Percentiles rank a stretch among this genome's conserved stretches.
Evolutionary conservation across 2,113 vertebrate species (phyloP).

Genomic region (Colistium nudipinnis): DNA sequence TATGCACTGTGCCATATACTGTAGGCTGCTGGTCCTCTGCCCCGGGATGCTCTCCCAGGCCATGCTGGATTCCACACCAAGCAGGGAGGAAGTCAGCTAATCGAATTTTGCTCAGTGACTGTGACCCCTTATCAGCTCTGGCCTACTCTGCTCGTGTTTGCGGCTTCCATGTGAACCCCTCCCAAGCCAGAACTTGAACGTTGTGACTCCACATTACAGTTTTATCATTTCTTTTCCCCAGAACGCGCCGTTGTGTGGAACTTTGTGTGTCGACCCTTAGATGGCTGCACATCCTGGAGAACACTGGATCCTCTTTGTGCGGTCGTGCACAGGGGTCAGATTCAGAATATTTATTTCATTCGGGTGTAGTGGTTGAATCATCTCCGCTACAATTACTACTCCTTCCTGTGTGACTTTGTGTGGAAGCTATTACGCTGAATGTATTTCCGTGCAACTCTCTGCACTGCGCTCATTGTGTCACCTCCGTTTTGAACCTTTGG

Average conservation of each 20-base stretch:
- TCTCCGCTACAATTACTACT: background rate
- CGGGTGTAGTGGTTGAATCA: slow-evolving; percentile 58
- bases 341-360: slow-evolving; percentile 26
- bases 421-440: background rate
- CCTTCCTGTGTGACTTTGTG: background rate
- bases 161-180: slow-evolving; percentile 37
- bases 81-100: slow-evolving; percentile 49
- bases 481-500: background rate
- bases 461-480: background rate
- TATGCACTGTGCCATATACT: background rate
- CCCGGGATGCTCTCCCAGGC: slow-evolving; percentile 18
- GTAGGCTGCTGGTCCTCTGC: slow-evolving; percentile 17
- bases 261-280: slow-evolving; percentile 52
- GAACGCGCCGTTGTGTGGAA: slow-evolving; percentile 23
- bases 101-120: slow-evolving; percentile 46
- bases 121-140: slow-evolving; percentile 35
- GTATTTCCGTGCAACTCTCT: background rate
- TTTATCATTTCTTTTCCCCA: slow-evolving; percentile 39
- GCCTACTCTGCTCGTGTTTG: slow-evolving; percentile 11
- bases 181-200: slow-evolving; percentile 17
- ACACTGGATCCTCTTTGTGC: slow-evolving; percentile 47
- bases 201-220: slow-evolving; percentile 20
- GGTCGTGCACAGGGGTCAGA: slow-evolving; percentile 41
- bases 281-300: slow-evolving; percentile 35
- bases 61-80: slow-evolving; percentile 14